Evolutionary conservation across 2,888 invertebrate genomes (phyloP).

Genomic region (Netelia virgata): DNA sequence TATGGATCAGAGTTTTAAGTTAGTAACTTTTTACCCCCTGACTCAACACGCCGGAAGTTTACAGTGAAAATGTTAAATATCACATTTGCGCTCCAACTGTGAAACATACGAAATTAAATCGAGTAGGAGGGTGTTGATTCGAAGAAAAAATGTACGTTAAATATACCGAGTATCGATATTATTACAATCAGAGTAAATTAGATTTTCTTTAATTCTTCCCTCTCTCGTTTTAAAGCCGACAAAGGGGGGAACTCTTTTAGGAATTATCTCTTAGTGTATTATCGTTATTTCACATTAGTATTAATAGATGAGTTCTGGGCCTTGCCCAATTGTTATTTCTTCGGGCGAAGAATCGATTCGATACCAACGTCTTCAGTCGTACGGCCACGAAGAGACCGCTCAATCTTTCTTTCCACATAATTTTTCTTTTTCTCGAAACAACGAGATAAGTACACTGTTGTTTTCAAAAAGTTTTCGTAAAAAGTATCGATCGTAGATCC

Average conservation of each 20-base stretch:
- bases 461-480: slow-evolving; percentile 13
- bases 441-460: background rate
- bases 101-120: slow-evolving; percentile 32
- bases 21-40: slow-evolving; percentile 35
- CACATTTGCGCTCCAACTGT: slow-evolving; percentile 59
- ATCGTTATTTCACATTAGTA: background rate
- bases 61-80: slow-evolving; percentile 57
- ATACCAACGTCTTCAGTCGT: no score
- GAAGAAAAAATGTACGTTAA: slow-evolving; percentile 20
- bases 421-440: background rate
- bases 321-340: background rate
- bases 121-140: slow-evolving; percentile 13
- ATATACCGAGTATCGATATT: slow-evolving; percentile 23
- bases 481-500: background rate
- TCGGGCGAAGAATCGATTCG: background rate
- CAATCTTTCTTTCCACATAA: background rate
- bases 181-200: slow-evolving; percentile 6
- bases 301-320: background rate
- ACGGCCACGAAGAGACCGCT: no score
- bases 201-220: slow-evolving; percentile 30
- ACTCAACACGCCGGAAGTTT: slow-evolving; percentile 33
- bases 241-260: background rate
- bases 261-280: background rate
- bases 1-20: slow-evolving; percentile 12
- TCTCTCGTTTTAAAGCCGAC: background rate